Evolutionary conservation across 2,113 vertebrate species (phyloP).

Genomic region (Carlito syrichta): DNA sequence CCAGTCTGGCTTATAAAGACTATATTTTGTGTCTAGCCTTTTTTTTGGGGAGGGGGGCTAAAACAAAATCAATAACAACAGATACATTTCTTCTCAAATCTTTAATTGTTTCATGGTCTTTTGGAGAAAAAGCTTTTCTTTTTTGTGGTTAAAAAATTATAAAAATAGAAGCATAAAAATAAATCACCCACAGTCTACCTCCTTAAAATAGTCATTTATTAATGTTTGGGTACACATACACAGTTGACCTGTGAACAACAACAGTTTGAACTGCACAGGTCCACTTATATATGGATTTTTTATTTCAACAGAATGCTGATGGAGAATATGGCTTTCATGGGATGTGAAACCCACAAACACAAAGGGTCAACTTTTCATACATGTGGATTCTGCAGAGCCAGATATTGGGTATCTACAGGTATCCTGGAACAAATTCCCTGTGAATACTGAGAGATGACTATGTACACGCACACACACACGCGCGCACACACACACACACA

Average conservation of each 20-base stretch:
- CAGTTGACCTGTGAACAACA: not conserved
- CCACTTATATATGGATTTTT: not conserved
- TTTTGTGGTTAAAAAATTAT: slow-evolving; percentile 13
- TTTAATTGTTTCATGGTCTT: slow-evolving; percentile 52
- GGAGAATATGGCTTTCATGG: not conserved
- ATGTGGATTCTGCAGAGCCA: not conserved
- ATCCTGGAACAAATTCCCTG: too few species aligned
- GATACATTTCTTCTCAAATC: slow-evolving; percentile 29
- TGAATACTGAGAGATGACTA: not conserved
- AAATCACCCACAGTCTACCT: not conserved
- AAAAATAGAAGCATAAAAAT: slow-evolving; percentile 24
- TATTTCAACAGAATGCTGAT: not conserved
- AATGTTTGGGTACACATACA: not conserved
- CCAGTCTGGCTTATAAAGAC: slow-evolving; percentile 29
- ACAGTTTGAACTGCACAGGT: not conserved
- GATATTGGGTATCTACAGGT: not conserved
- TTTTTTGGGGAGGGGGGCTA: not conserved
- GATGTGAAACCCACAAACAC: not conserved
- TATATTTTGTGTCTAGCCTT: not conserved
- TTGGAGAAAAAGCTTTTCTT: not conserved
- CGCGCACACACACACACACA: too few species aligned
- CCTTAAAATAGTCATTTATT: not conserved
- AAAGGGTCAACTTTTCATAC: too few species aligned
- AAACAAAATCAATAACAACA: slow-evolving; percentile 55
- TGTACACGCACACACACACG: not conserved